A percentile compares a stretch with the other conserved stretches of the same genome.
phyloP scores from a whole-genome alignment of 2,888 invertebrate species.

The Tillus elongatus region DNA sequence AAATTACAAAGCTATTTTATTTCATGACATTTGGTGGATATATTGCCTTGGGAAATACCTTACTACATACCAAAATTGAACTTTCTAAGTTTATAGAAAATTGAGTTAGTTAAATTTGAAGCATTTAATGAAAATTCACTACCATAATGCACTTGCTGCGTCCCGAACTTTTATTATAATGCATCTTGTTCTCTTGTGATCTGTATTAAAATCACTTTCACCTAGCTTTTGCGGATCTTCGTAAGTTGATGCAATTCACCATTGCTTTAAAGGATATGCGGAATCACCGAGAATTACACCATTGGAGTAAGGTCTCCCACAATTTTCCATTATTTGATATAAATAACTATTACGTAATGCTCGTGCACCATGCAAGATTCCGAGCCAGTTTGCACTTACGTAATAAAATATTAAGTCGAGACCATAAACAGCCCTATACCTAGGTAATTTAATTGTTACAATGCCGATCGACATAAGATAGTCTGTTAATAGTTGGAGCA shows the following conservation, averaged over 20 bases:
- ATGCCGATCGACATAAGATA: too few relatives aligned
- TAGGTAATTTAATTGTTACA: too few relatives aligned
- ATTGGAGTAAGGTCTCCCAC: constrained; percentile 2
- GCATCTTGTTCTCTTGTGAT: background rate
- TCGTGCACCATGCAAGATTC: background rate
- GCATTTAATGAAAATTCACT: too few relatives aligned
- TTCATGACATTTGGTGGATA: too few relatives aligned
- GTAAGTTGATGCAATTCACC: background rate
- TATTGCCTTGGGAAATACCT: too few relatives aligned
- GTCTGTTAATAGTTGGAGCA: too few relatives aligned
- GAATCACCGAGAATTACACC: background rate
- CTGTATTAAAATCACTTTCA: background rate
- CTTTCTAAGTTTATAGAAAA: too few relatives aligned
- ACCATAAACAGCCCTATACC: background rate
- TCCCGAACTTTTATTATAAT: too few relatives aligned
- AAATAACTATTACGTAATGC: constrained; percentile 1
- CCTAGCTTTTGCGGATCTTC: background rate
- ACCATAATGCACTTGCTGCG: too few relatives aligned
- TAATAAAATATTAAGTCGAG: background rate
- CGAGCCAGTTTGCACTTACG: constrained; percentile 1
- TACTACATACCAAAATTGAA: too few relatives aligned
- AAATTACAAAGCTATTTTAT: too few relatives aligned
- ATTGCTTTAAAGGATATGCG: constrained; percentile 1
- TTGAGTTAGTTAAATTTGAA: too few relatives aligned
- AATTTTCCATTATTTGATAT: background rate